Evolutionary conservation across 2,888 invertebrate genomes (phyloP).

Genomic region (Drosophila mayaguana): DNA sequence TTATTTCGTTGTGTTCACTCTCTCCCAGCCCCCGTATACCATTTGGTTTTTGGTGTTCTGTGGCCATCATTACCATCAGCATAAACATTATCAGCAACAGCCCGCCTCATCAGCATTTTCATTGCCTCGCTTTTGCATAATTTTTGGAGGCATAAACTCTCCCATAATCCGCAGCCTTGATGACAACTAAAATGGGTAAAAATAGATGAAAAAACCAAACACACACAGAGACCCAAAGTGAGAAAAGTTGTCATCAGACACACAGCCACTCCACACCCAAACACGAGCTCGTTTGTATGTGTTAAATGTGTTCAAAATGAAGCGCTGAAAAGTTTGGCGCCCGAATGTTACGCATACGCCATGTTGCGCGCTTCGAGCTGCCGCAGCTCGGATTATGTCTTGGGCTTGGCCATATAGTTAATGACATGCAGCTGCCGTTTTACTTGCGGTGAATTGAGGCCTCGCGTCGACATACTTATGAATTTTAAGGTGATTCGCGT

Average conservation of each 20-base stretch:
- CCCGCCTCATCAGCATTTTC: conserved; percentile 42
- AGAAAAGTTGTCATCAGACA: conserved; percentile 44
- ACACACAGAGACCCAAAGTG: conserved; percentile 37
- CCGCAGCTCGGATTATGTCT: conserved; percentile 45
- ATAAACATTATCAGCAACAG: conserved; percentile 43
- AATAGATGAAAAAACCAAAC: conserved; percentile 11
- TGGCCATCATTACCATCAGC: conserved; percentile 44
- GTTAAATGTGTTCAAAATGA: conserved; percentile 72
- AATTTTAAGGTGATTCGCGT: conserved; percentile 77
- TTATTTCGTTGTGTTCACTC: not conserved
- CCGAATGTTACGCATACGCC: conserved; percentile 65
- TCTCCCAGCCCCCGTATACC: not conserved
- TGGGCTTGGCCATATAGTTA: conserved; percentile 59
- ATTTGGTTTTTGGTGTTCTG: conserved; percentile 25
- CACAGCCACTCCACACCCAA: not conserved
- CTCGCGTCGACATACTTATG: conserved; percentile 66
- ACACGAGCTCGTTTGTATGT: conserved; percentile 7
- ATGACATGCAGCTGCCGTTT: conserved; percentile 74
- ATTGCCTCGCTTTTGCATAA: conserved; percentile 66
- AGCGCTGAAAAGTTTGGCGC: conserved; percentile 68
- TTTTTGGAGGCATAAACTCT: conserved; percentile 72
- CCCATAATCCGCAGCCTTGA: conserved; percentile 69
- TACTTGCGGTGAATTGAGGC: conserved; percentile 29
- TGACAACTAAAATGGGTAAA: conserved; percentile 63
- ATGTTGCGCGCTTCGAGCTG: conserved; percentile 33